These are phyloP conservation scores for Chamaetylas fuelleborni DNA, from an alignment of 2,113 vertebrate genomes.

Conservation along the genomic window DNA sequence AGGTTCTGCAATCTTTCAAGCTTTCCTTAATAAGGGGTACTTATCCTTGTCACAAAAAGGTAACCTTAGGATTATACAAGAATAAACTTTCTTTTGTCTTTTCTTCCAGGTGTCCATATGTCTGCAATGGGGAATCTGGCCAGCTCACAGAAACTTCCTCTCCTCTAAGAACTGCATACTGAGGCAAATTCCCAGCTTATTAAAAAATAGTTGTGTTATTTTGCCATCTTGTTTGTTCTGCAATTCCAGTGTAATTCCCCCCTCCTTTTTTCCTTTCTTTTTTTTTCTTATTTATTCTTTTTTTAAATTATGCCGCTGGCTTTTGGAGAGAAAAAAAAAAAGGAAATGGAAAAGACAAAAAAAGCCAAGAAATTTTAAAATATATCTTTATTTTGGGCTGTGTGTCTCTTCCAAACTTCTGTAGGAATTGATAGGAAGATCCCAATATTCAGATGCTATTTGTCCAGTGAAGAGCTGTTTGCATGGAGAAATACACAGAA, in stretches of 20 bases:
- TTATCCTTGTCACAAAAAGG: background rate
- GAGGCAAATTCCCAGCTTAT: conserved; percentile 64
- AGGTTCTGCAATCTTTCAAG: background rate
- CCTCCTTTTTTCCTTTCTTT: background rate
- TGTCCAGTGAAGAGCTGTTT: background rate
- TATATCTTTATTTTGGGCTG: background rate
- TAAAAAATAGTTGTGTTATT: conserved; percentile 68
- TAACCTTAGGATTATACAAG: background rate
- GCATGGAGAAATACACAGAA: background rate
- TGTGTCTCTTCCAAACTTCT: background rate
- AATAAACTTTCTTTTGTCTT: conserved; percentile 32
- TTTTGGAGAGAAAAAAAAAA: background rate
- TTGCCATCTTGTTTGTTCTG: conserved; percentile 58
- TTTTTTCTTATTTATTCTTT: background rate
- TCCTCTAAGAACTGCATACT: conserved; percentile 42
- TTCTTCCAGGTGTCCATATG: conserved; percentile 53
- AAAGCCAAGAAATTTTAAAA: background rate
- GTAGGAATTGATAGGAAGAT: background rate
- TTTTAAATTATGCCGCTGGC: background rate
- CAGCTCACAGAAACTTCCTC: conserved; percentile 17
- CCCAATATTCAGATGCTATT: background rate
- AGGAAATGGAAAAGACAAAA: background rate
- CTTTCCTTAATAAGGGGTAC: background rate
- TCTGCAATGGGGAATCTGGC: background rate
- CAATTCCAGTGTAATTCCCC: background rate